Evolutionary conservation across 2,797 vertebrate genomes (phyloP).

Genomic region (Rhincodon typus): DNA sequence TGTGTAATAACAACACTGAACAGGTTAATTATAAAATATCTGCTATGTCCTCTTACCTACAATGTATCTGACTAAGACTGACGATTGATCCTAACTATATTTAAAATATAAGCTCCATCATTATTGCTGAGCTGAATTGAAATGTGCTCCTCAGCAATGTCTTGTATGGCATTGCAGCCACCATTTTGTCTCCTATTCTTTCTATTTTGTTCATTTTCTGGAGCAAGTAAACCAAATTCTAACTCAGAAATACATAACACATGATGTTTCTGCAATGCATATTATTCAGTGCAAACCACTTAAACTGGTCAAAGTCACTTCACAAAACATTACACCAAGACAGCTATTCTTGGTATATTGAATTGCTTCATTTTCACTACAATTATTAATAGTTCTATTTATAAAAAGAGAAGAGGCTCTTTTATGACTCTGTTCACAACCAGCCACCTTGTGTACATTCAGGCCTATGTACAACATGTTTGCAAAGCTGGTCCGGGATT

Average conservation of each 20-base stretch:
- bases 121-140: constrained; percentile 33
- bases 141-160: constrained; percentile 26
- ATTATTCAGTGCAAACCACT: constrained; percentile 33
- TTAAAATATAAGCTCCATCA: constrained; percentile 30
- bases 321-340: constrained; percentile 36
- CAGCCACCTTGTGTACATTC: constrained; percentile 59
- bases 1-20: too few relatives aligned
- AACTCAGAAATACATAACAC: constrained; percentile 27
- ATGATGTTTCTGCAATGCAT: constrained; percentile 29
- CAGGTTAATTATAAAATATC: too few relatives aligned
- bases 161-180: background rate
- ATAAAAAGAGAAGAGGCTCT: constrained; percentile 42
- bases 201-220: background rate
- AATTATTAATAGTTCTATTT: constrained; percentile 37
- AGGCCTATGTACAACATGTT: constrained; percentile 61
- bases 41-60: background rate
- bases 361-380: constrained; percentile 42
- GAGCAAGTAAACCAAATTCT: constrained; percentile 16
- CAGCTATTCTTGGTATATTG: constrained; percentile 40
- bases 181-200: background rate
- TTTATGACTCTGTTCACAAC: constrained; percentile 44
- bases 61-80: background rate
- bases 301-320: constrained; percentile 32
- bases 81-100: background rate
- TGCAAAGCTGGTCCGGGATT: constrained; percentile 47